These are phyloP conservation scores for Penaeus monodon DNA, from an alignment of 2,888 invertebrate genomes.

Conservation along the genomic window DNA sequence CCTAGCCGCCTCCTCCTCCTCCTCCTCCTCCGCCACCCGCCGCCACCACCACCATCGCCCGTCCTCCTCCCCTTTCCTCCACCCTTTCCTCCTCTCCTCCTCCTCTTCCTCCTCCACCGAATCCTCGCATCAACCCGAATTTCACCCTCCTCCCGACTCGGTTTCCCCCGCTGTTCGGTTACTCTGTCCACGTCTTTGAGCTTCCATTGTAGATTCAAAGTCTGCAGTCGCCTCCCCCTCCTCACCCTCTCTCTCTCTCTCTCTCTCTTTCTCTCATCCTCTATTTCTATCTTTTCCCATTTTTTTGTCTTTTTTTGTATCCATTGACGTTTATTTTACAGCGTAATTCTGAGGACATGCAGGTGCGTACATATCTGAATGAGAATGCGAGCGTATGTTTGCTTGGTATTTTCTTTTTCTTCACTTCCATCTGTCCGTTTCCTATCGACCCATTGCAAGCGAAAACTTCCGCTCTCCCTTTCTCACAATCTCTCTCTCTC, in stretches of 20 bases:
- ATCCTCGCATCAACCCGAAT: slow-evolving; percentile 41
- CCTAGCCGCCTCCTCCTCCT: slow-evolving; percentile 4
- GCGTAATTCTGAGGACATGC: too few species aligned
- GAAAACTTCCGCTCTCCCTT: slow-evolving; percentile 7
- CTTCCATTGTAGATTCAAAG: too few species aligned
- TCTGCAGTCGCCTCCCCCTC: neutral
- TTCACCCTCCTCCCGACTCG: slow-evolving; percentile 17
- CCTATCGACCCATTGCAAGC: slow-evolving; percentile 27
- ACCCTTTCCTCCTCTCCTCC: neutral
- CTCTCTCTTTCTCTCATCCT: slow-evolving; percentile 20
- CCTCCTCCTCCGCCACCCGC: neutral
- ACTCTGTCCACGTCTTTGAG: slow-evolving; percentile 1
- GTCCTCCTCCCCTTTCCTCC: neutral
- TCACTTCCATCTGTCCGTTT: neutral
- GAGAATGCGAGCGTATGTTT: too few species aligned
- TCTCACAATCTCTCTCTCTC: neutral
- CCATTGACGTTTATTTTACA: too few species aligned
- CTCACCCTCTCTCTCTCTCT: slow-evolving; percentile 16
- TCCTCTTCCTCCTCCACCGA: slow-evolving; percentile 20
- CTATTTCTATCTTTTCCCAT: neutral
- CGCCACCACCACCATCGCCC: neutral
- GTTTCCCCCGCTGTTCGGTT: slow-evolving; percentile 17
- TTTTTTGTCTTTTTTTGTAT: neutral
- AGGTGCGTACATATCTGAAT: too few species aligned
- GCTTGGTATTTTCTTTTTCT: slow-evolving; percentile 4